Evolutionary conservation across 1,140 invertebrate genomes (phyloP).

Genomic region (Heliconius melpomene): DNA sequence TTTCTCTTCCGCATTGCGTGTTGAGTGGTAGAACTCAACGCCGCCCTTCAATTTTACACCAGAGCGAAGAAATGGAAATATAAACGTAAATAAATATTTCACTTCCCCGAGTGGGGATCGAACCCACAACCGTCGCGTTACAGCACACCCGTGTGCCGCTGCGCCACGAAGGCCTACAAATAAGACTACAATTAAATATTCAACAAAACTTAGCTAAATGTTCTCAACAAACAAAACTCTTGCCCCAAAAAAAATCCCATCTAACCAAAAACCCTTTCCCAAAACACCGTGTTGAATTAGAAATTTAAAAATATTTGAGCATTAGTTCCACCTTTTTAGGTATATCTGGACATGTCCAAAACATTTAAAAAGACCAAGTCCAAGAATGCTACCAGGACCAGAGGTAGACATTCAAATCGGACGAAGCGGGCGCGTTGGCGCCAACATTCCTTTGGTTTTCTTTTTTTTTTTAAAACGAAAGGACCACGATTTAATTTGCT

Average conservation of each 20-base stretch:
- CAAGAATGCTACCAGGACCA: slow-evolving; percentile 44
- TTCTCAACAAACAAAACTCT: neutral
- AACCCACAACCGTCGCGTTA: too few relatives aligned
- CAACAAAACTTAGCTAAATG: neutral
- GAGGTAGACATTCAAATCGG: slow-evolving; percentile 59
- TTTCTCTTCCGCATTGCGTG: too few relatives aligned
- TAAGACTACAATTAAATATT: neutral
- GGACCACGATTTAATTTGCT: slow-evolving; percentile 58
- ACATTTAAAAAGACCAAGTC: slow-evolving; percentile 41
- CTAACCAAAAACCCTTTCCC: neutral
- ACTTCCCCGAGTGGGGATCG: too few relatives aligned
- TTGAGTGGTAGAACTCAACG: too few relatives aligned
- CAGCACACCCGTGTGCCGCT: too few relatives aligned
- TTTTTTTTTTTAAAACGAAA: slow-evolving; percentile 17
- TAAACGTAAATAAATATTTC: too few relatives aligned
- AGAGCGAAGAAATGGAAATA: too few relatives aligned
- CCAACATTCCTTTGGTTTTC: slow-evolving; percentile 57
- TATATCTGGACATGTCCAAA: slow-evolving; percentile 38
- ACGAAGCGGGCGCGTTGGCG: slow-evolving; percentile 67
- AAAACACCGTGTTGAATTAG: slow-evolving; percentile 12
- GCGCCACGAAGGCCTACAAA: neutral
- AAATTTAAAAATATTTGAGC: slow-evolving; percentile 25
- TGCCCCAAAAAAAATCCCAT: neutral
- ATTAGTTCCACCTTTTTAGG: slow-evolving; percentile 31
- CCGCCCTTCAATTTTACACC: too few relatives aligned